These are phyloP conservation scores for Clarias fuscus DNA, from an alignment of 2,797 vertebrate species.

Conservation along the genomic window DNA sequence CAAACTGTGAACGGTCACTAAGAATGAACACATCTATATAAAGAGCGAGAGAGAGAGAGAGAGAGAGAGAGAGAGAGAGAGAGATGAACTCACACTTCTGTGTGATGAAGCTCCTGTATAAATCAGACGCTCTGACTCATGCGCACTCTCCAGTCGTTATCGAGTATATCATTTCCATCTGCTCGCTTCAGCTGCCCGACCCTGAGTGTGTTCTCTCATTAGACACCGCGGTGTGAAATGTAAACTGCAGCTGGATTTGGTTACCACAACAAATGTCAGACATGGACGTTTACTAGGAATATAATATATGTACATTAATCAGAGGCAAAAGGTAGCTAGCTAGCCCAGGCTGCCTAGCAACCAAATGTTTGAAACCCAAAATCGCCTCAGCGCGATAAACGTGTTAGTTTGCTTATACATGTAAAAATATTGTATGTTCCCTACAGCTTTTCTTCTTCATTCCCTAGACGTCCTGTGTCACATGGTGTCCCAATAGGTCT, in stretches of 20 bases:
- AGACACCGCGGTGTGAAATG: conserved; percentile 44
- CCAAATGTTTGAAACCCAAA: too few species aligned
- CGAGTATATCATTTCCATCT: conserved; percentile 32
- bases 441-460: too few species aligned
- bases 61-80: conserved; percentile 24
- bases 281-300: neutral
- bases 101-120: conserved; percentile 37
- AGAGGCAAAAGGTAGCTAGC: neutral
- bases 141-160: conserved; percentile 27
- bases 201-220: conserved; percentile 24
- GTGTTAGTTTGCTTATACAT: too few species aligned
- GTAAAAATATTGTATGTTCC: too few species aligned
- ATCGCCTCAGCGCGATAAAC: too few species aligned
- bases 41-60: neutral
- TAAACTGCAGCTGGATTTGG: conserved; percentile 28
- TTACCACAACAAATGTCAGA: conserved; percentile 10
- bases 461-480: too few species aligned
- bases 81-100: conserved; percentile 32
- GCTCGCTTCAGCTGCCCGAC: conserved; percentile 21
- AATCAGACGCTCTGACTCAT: conserved; percentile 45
- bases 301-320: neutral
- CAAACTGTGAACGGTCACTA: too few species aligned
- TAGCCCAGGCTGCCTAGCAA: too few species aligned
- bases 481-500: too few species aligned
- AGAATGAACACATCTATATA: neutral